Base-by-base conservation (phyloP, 2,888 invertebrate species). In the Lepetodrilus schrolli region DNA sequence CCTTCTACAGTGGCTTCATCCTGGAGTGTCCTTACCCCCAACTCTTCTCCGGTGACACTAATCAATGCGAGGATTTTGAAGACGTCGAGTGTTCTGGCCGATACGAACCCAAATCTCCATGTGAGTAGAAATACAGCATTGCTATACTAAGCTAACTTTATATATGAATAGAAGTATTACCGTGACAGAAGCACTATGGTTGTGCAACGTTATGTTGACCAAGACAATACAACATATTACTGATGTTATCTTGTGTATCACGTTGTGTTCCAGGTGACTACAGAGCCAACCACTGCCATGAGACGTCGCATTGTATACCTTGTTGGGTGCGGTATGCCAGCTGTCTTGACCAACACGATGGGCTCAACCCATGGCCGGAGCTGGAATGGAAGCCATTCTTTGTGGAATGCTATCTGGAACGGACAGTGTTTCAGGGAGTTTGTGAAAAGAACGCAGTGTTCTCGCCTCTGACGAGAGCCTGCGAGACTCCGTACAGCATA, bases 11-110 rank as follows among this genome's bases (percentile, higher is more conserved):
- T 17, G 71, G 74, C 21, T 77, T 75, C 69, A 74, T 77, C 30
- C 73, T 74, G 71, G 86, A 86, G 73, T 86, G 86, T 17, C 74
- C 80, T 2, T 86, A 86, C 73, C 86, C 86, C 0, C 76, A 81
- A 66, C 75, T 83, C 10, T 86, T 85, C 74, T 83, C 84, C 36
- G 21, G 76, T 1, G 69, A 74, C 8, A 83, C 85, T 0, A 74
- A 74, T 34, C 66, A 77, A 30, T 86, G 85, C 72, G 82, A 85
- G 30, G 77, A 82, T 43, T 86, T 86, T 72, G 83, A 83, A 36
- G 76, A 82, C 0, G 86, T 86, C 2, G 72, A 80, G 5, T 86
- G 86, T 74, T 80, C 80, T 20, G 75, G 50, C 5, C 78, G 85
- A 68, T 72, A 72, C 26, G 84, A 81, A 68, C 76, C 78, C 10